Evolutionary conservation across 2,113 vertebrate species (phyloP).

Genomic region (Ceratotherium simum): DNA sequence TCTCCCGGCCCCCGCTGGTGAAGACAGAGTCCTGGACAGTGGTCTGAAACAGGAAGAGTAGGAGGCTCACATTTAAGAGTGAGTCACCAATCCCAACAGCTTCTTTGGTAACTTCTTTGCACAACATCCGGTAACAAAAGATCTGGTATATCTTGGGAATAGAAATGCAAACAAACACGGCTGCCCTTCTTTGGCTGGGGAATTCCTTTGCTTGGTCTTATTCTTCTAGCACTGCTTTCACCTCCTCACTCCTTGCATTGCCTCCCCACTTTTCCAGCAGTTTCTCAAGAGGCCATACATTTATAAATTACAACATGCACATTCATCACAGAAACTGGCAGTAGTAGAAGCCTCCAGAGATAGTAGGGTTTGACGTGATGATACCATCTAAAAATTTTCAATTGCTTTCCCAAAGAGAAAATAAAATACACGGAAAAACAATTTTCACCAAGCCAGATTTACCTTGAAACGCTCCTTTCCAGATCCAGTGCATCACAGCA

Average conservation of each 20-base stretch:
- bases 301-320: background rate
- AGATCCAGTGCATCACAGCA: background rate
- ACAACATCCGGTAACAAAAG: background rate
- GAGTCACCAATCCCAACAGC: background rate
- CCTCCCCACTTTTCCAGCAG: background rate
- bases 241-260: background rate
- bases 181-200: background rate
- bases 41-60: background rate
- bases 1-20: background rate
- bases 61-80: background rate
- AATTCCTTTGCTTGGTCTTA: background rate
- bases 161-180: background rate
- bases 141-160: background rate
- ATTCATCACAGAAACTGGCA: background rate
- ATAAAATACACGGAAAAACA: conserved; percentile 3
- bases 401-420: background rate
- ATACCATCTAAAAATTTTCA: background rate
- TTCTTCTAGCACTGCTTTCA: background rate
- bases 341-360: background rate
- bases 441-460: background rate
- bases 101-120: conserved; percentile 17
- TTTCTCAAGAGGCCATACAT: background rate
- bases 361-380: background rate
- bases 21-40: background rate
- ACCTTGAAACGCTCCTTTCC: background rate